Percentiles rank a stretch among this genome's conserved stretches.
Conservation (phyloP, 2,888 invertebrate genomes). For the Eulithis testata region DNA sequence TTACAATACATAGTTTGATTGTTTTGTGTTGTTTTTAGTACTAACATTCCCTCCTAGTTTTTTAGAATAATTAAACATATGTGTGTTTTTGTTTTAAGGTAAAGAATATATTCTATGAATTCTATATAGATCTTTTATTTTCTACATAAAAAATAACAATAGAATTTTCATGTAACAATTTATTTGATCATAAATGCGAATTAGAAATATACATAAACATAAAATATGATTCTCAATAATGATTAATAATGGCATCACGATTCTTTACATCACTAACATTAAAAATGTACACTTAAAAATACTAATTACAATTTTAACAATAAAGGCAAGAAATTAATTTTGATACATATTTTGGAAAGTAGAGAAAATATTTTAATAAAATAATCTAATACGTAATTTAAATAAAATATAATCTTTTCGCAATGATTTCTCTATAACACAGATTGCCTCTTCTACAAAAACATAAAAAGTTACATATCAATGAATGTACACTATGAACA, state of each 20-base stretch:
- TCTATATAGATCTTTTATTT: constrained; percentile 23
- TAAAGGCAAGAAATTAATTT: constrained; percentile 68
- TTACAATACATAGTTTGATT: not conserved
- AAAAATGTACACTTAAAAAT: constrained; percentile 71
- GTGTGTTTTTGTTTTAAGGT: constrained; percentile 9
- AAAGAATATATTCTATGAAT: constrained; percentile 29
- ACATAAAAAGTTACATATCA: not conserved
- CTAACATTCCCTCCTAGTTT: constrained; percentile 1
- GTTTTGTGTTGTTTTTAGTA: not conserved
- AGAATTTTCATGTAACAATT: constrained; percentile 61
- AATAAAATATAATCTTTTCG: constrained; percentile 4
- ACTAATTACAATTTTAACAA: constrained; percentile 60
- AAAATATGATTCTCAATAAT: constrained; percentile 52
- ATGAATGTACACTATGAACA: no score
- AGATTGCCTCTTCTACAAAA: constrained; percentile 9
- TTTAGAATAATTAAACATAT: constrained; percentile 4
- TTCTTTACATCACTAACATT: constrained; percentile 66
- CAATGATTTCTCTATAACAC: not conserved
- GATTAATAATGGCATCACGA: constrained; percentile 74
- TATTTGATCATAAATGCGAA: constrained; percentile 78
- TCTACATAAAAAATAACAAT: not conserved
- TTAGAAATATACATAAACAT: constrained; percentile 73
- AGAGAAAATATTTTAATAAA: not conserved
- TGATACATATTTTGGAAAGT: constrained; percentile 35
- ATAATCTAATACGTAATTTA: no score